A percentile compares a stretch with the other conserved stretches of the same genome.
Evolutionary conservation across 2,888 invertebrate species (phyloP).

Genomic region (Xylophagus ater): DNA sequence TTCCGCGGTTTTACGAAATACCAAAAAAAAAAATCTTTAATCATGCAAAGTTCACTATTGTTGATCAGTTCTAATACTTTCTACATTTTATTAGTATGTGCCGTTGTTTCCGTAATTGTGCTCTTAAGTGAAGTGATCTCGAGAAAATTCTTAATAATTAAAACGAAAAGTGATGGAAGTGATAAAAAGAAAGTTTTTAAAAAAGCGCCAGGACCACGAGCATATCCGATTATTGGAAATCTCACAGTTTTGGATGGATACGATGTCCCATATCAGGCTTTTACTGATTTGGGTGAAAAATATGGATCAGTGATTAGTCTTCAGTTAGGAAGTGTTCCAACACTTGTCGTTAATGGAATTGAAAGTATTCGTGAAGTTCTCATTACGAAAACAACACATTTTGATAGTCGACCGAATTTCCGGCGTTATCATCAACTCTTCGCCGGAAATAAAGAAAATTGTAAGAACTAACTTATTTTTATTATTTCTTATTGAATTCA

Average conservation of each 20-base stretch:
- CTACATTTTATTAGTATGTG: constrained; percentile 18
- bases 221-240: constrained; percentile 47
- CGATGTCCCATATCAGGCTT: constrained; percentile 49
- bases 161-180: constrained; percentile 6
- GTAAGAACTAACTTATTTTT: constrained; percentile 42
- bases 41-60: constrained; percentile 16
- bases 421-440: constrained; percentile 50
- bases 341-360: constrained; percentile 47
- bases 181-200: constrained; percentile 12
- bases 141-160: constrained; percentile 6
- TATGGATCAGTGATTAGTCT: constrained; percentile 46
- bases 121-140: constrained; percentile 14
- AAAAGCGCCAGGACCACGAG: constrained; percentile 44
- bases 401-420: constrained; percentile 55
- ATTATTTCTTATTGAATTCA: constrained; percentile 2
- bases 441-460: constrained; percentile 53
- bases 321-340: constrained; percentile 44
- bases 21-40: too few species aligned
- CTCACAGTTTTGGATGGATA: constrained; percentile 46
- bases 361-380: constrained; percentile 49
- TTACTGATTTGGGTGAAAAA: constrained; percentile 41
- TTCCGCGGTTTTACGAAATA: constrained; percentile 6
- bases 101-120: constrained; percentile 16
- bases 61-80: constrained; percentile 20
- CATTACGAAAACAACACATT: constrained; percentile 46